These are phyloP conservation scores for Propithecus coquereli DNA, from an alignment of 2,113 vertebrate species.

Conservation along the genomic window DNA sequence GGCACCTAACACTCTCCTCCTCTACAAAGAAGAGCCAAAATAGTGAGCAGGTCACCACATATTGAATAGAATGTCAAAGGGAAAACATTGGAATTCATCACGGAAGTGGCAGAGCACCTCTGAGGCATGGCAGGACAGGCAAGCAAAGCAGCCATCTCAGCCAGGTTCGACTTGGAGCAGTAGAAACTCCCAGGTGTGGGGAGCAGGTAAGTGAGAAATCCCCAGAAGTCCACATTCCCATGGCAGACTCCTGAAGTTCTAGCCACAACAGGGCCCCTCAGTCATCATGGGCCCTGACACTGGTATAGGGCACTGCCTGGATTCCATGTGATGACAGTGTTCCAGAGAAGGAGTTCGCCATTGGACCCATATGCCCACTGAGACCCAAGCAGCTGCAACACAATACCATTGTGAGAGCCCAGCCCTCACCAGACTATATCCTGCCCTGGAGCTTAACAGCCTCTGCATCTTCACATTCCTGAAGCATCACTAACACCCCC, in stretches of 20 bases:
- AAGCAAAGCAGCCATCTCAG: background rate
- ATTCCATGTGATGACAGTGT: background rate
- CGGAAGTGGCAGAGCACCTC: background rate
- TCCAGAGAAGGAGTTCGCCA: background rate
- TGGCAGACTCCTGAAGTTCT: background rate
- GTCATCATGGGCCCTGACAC: background rate
- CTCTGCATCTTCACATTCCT: background rate
- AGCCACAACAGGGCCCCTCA: background rate
- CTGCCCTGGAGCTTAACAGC: background rate
- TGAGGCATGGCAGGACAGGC: background rate
- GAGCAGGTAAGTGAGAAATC: background rate
- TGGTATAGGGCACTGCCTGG: background rate
- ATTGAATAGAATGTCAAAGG: background rate
- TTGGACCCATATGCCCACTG: background rate
- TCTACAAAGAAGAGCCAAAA: background rate
- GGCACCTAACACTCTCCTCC: background rate
- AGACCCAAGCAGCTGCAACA: background rate
- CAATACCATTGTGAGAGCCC: background rate
- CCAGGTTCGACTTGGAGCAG: background rate
- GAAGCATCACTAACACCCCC: background rate
- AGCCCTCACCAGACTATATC: background rate
- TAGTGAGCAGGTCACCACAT: background rate
- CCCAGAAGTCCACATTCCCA: background rate
- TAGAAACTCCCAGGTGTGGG: background rate
- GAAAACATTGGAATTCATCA: background rate